Base-by-base conservation (phyloP, 2,113 vertebrate genomes). In the Brachyhypopomus gauderio region DNA sequence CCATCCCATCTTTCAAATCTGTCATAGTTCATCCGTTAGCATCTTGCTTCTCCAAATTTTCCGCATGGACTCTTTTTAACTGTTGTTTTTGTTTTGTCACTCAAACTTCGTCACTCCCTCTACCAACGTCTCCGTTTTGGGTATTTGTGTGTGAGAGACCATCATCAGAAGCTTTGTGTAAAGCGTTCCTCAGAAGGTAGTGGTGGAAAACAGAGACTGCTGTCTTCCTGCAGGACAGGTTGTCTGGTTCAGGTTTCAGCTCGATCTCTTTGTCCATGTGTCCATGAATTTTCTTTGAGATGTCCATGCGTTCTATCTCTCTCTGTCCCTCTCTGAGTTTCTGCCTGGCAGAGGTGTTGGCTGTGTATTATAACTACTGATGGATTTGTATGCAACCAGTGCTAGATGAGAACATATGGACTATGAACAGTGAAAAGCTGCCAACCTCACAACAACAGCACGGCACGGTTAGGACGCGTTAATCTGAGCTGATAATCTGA, bases 1-100 rank as follows among this genome's bases (percentile, higher is more conserved):
- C 63, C 82, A 80, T 23, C 62, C 63, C 75, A 85, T 88, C 87
- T 55, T 63, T 85, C 79, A 83, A 52, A 75, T 52, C 78, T 84
- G 84, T 86, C 88, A 88, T 48, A 59, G 62, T 36, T 85, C 52
- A 75, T 60, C 48, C 56, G 41, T 75, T 69, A 75, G 63, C 75
- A 81, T 36, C 67, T 75, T 72, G 55, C 72, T 66, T 34, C 36
- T 12, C 63, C 30, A 63, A 48, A 85, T 84, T 64, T 30, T 60
- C 78, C 20, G 6, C 66, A 14, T 38, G 30, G 59, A 56, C 76
- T 72, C 55, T 63, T 48, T 60, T 70, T n/a, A 9, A 6, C 16
- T 16, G 12, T 17, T 14, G 4, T 30, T 19, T 69, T 3, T 69
- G n/a, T 41, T 80, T 55, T 83, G 70, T 79, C 36, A 60, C 22